phyloP scores from a whole-genome alignment of 2,888 invertebrate genomes.

The Scaptodrosophila latifasciaeformis region DNA sequence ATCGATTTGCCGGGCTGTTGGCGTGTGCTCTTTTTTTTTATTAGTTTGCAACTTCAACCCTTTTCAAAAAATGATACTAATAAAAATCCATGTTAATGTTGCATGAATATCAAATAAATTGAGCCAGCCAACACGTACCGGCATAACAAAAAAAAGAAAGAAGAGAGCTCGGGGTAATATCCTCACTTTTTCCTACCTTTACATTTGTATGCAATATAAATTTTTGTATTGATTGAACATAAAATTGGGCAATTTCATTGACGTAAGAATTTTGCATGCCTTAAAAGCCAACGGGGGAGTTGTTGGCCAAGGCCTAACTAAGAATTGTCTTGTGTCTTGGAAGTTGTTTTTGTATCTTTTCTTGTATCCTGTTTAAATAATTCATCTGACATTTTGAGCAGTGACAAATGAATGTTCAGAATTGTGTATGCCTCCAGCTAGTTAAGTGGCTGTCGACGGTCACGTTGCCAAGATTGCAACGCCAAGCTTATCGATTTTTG shows the following conservation, averaged over 20 bases:
- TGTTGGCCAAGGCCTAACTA: slow-evolving; percentile 12
- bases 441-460: slow-evolving; percentile 50
- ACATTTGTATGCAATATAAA: slow-evolving; percentile 10
- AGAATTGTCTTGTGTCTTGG: slow-evolving; percentile 1
- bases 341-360: too few relatives aligned
- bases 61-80: slow-evolving; percentile 69
- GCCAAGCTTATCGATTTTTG: slow-evolving; percentile 23
- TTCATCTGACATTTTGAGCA: not conserved
- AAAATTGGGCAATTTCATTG: slow-evolving; percentile 63
- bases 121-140: slow-evolving; percentile 58
- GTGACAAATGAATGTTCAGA: not conserved
- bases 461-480: slow-evolving; percentile 18
- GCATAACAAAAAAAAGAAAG: not conserved
- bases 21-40: slow-evolving; percentile 31
- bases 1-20: slow-evolving; percentile 2
- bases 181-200: not conserved
- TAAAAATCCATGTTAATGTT: slow-evolving; percentile 69
- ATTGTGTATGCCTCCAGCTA: slow-evolving; percentile 39
- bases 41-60: slow-evolving; percentile 53
- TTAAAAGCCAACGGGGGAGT: slow-evolving; percentile 40
- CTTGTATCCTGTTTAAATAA: not conserved
- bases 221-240: slow-evolving; percentile 66
- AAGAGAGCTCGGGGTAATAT: too few relatives aligned
- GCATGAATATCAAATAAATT: slow-evolving; percentile 67
- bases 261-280: slow-evolving; percentile 44